Conservation (phyloP, 1,140 invertebrate species). For the Tribolium castaneum region DNA sequence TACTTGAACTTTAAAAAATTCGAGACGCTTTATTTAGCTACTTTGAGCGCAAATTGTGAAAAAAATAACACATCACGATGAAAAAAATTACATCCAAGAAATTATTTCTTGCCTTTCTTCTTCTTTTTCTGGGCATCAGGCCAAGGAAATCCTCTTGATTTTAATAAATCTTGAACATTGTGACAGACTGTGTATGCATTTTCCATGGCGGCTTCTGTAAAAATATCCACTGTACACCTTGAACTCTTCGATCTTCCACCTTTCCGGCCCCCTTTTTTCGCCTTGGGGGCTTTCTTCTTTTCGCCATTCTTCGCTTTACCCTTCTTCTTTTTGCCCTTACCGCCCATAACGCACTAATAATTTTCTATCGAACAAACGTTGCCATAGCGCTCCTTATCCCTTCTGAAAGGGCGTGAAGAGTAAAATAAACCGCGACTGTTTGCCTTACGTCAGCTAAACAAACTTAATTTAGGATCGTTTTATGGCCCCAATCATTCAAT, state of each 20-base stretch:
- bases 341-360: slow-evolving; percentile 55
- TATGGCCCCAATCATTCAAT: neutral
- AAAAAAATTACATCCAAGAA: neutral
- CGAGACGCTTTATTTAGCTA: neutral
- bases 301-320: slow-evolving; percentile 67
- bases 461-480: neutral
- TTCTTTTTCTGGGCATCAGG: slow-evolving; percentile 85
- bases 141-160: slow-evolving; percentile 84
- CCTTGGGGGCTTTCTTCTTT: slow-evolving; percentile 67
- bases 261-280: slow-evolving; percentile 67
- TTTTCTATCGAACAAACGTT: neutral
- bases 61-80: neutral
- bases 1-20: neutral
- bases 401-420: no score
- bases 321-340: slow-evolving; percentile 67
- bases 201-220: slow-evolving; percentile 86
- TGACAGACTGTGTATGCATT: slow-evolving; percentile 91
- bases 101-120: slow-evolving; percentile 75
- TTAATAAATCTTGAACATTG: slow-evolving; percentile 84
- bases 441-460: neutral
- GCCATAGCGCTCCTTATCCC: no score
- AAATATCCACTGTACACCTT: slow-evolving; percentile 79
- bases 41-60: neutral
- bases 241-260: slow-evolving; percentile 70
- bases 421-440: neutral